Conservation (phyloP, 2,113 vertebrate species). For the Corynorhinus townsendii region DNA sequence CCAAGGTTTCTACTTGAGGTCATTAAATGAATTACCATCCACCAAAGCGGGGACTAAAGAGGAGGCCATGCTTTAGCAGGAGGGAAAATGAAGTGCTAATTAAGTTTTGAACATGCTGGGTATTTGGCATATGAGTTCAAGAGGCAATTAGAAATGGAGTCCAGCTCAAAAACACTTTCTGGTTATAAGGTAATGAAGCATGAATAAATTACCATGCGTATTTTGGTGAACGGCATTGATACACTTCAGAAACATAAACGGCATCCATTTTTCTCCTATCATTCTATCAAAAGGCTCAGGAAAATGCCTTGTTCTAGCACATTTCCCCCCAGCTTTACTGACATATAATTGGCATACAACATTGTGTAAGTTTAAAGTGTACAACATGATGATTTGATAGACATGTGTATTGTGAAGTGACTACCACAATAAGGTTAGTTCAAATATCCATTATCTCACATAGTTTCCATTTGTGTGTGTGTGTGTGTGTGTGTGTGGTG, state of each 20-base stretch:
- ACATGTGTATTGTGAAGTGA: background rate
- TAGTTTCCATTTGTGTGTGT: background rate
- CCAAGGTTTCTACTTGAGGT: background rate
- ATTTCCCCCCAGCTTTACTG: background rate
- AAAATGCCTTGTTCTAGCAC: background rate
- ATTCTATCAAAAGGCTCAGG: background rate
- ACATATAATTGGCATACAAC: background rate
- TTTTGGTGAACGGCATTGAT: background rate
- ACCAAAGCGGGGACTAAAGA: background rate
- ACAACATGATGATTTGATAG: background rate
- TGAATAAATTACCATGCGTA: background rate
- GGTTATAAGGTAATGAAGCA: background rate
- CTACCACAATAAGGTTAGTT: background rate
- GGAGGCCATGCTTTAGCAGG: background rate
- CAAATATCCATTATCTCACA: background rate
- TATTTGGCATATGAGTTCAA: background rate
- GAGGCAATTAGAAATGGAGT: background rate
- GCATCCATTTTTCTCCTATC: background rate
- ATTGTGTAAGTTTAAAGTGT: background rate
- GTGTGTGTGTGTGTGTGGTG: background rate
- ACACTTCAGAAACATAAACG: background rate
- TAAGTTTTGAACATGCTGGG: background rate
- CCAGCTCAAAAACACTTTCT: background rate
- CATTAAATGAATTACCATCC: background rate
- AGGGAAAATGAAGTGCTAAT: background rate